Base-by-base conservation (phyloP, 2,113 vertebrate species). In the Zosterops pallidus region DNA sequence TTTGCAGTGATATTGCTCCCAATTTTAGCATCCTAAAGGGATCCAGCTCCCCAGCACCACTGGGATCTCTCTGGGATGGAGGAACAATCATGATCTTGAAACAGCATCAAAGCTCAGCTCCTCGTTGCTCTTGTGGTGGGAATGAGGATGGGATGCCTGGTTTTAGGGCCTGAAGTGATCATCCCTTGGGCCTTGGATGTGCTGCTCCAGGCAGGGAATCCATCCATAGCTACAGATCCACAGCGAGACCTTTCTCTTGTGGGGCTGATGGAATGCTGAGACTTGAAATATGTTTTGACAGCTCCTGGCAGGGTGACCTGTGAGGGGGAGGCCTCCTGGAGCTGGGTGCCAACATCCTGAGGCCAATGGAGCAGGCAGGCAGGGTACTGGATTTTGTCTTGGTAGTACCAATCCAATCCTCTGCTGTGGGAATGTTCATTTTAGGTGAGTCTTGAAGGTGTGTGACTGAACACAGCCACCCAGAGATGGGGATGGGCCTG, bases 351-450 rank as follows among this genome's bases (percentile, higher is more conserved):
- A 25, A 6, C 0, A 3, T 50, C 55, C 59, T 26, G 39, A 89
- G 52, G 68, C 56, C 80, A 60, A 12, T 41, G 50, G 72, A 44
- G 33, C 35, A 50, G 69, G 44, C 1, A 1, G 10, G 13, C 33
- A 33, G 55, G 23, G 5, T 21, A 57, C 55, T 3, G 14, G 35
- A 15, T 41, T 90, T 71, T 70, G 42, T 28, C 76, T 77, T 4
- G 1, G 42, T 2, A 25, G 39, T 55, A 47, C 14, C 1, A 7
- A 5, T 70, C 35, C 53, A 33, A 1, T 46, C 39, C 28, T 59
- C 12, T 56, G 8, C 76, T 67, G 46, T 29, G 65, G 46, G 37
- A 4, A 7, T 8, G 13, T 23, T 22, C 24, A 25, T 31, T 50
- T 39, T 14, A 41, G 47, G 49, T 31, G 60, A 84, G n/a, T 46